phyloP scores from a whole-genome alignment of 2,797 vertebrate genomes.

The Varecia variegata region DNA sequence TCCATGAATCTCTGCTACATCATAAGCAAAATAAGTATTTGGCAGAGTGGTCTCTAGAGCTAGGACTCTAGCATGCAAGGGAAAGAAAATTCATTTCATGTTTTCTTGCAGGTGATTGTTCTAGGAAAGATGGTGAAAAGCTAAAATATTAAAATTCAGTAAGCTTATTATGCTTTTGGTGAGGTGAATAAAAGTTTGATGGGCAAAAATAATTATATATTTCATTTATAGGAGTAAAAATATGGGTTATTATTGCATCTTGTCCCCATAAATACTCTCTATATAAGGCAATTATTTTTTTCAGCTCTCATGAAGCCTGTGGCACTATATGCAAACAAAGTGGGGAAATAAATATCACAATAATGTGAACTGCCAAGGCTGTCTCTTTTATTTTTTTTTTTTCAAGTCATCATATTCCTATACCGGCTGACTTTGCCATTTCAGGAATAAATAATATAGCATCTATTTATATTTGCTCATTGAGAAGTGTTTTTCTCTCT shows the following conservation, averaged over 20 bases:
- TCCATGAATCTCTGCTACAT: background rate
- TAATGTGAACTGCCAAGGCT: background rate
- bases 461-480: background rate
- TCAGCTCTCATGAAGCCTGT: background rate
- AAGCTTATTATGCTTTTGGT: background rate
- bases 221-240: conserved; percentile 20
- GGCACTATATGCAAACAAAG: background rate
- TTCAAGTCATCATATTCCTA: background rate
- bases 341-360: background rate
- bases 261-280: background rate
- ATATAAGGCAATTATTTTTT: background rate
- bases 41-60: background rate
- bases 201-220: background rate
- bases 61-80: background rate
- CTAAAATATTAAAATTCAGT: background rate
- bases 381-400: conserved; percentile 9
- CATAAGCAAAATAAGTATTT: background rate
- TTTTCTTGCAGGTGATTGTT: background rate
- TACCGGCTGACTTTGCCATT: background rate
- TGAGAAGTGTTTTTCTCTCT: background rate
- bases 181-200: background rate
- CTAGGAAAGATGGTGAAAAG: background rate
- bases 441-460: background rate
- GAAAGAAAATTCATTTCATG: background rate
- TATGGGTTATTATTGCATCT: background rate